These are phyloP conservation scores for Lytechinus variegatus DNA, from an alignment of 35 echinoderm and acorn worm genomes.

Conservation along the genomic window DNA sequence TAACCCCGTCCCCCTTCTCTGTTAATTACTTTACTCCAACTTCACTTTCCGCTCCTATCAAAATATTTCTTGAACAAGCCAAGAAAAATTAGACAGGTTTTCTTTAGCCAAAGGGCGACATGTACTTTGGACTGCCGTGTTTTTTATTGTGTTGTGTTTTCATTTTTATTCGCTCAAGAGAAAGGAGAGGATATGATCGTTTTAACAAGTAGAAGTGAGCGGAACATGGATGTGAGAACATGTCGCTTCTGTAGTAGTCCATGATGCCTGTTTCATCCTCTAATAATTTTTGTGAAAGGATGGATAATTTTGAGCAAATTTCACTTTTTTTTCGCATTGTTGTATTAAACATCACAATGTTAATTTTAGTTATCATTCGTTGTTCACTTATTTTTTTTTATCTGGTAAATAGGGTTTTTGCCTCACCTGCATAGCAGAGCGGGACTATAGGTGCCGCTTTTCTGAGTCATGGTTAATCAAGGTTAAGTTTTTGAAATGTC, in stretches of 20 bases:
- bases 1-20: not conserved
- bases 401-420: no score
- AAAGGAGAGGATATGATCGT: not conserved
- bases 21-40: not conserved
- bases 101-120: not conserved
- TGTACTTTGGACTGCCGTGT: conserved; percentile 31
- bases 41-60: not conserved
- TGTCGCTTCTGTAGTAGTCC: not conserved
- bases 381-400: no score
- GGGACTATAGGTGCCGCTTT: no score
- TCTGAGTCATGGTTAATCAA: no score
- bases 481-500: no score
- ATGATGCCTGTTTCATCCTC: not conserved
- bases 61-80: conserved; percentile 45
- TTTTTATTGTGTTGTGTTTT: not conserved
- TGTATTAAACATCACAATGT: no score
- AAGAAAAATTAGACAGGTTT: not conserved
- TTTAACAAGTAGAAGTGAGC: not conserved
- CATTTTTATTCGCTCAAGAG: not conserved
- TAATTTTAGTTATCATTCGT: no score
- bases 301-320: not conserved
- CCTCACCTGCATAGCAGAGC: no score
- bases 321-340: no score
- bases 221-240: not conserved
- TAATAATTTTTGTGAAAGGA: not conserved